A percentile compares a stretch with the other conserved stretches of the same genome.
Evolutionary conservation across 2,888 invertebrate genomes (phyloP).

Genomic region (Polydrusus tereticollis): DNA sequence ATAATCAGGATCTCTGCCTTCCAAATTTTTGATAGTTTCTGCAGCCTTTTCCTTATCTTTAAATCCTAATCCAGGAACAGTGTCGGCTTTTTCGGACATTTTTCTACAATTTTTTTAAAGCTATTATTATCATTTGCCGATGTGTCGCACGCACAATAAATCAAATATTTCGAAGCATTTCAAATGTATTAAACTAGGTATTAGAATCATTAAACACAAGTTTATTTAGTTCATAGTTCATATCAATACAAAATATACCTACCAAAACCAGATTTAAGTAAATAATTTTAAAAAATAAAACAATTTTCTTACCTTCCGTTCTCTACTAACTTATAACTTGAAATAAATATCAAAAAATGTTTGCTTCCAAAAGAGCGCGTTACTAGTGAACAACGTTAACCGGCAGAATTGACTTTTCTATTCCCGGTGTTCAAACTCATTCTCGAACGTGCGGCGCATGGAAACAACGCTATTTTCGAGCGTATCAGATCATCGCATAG

Average conservation of each 20-base stretch:
- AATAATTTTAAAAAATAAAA: background rate
- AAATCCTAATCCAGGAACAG: conserved; percentile 82
- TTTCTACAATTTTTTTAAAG: background rate
- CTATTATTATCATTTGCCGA: too few relatives aligned
- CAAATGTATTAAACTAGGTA: too few relatives aligned
- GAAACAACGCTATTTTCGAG: background rate
- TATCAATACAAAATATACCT: too few relatives aligned
- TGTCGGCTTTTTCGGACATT: conserved; percentile 69
- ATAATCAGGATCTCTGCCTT: conserved; percentile 83
- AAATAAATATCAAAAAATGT: conserved; percentile 11
- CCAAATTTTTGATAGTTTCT: conserved; percentile 75
- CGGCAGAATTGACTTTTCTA: conserved; percentile 25
- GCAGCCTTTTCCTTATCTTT: conserved; percentile 82
- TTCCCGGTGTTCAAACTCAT: conserved; percentile 6
- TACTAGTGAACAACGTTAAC: conserved; percentile 8
- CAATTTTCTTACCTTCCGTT: background rate
- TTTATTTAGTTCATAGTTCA: too few relatives aligned
- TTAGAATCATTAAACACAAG: too few relatives aligned
- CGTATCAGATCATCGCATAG: background rate
- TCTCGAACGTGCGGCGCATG: conserved; percentile 6
- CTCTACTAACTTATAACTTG: conserved; percentile 19
- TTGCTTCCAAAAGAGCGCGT: conserved; percentile 7
- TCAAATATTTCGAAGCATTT: too few relatives aligned
- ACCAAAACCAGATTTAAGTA: background rate
- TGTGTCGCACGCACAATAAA: background rate